Evolutionary conservation across 2,888 invertebrate genomes (phyloP).

Genomic region (Morpho deidamia): DNA sequence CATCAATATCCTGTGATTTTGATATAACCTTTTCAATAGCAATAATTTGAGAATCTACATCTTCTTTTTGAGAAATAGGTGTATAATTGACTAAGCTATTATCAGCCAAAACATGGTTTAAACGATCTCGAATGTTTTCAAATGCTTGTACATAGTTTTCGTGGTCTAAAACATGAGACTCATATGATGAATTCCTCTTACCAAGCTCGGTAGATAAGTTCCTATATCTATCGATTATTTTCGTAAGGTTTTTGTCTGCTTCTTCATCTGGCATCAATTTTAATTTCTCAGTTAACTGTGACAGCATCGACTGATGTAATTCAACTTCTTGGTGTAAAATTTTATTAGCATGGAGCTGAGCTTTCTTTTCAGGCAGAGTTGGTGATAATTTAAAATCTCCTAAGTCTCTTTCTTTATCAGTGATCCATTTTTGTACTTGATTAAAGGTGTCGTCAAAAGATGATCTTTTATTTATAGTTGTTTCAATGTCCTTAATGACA

Average conservation of each 20-base stretch:
- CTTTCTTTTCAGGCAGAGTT: constrained; percentile 92
- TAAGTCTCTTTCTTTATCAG: constrained; percentile 86
- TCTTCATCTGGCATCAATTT: constrained; percentile 88
- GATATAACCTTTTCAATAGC: constrained; percentile 86
- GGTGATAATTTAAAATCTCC: constrained; percentile 85
- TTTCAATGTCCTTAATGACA: constrained; percentile 92
- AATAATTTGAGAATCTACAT: constrained; percentile 85
- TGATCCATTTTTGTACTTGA: constrained; percentile 92
- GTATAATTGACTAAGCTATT: constrained; percentile 88
- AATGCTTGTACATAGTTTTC: constrained; percentile 89
- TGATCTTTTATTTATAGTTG: constrained; percentile 91
- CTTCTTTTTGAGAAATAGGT: constrained; percentile 87
- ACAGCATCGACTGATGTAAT: constrained; percentile 89
- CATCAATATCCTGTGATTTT: constrained; percentile 86
- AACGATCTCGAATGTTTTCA: constrained; percentile 90
- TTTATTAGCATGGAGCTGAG: constrained; percentile 88
- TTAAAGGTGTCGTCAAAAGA: constrained; percentile 95
- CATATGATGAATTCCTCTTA: constrained; percentile 81
- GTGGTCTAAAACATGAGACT: constrained; percentile 87
- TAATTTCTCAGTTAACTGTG: constrained; percentile 90
- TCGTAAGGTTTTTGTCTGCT: constrained; percentile 84
- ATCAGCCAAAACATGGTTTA: constrained; percentile 88
- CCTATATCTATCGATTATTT: constrained; percentile 85
- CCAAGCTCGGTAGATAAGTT: constrained; percentile 82
- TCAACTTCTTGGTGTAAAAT: constrained; percentile 90